phyloP scores from a whole-genome alignment of 2,113 vertebrate species.

The Indri indri region DNA sequence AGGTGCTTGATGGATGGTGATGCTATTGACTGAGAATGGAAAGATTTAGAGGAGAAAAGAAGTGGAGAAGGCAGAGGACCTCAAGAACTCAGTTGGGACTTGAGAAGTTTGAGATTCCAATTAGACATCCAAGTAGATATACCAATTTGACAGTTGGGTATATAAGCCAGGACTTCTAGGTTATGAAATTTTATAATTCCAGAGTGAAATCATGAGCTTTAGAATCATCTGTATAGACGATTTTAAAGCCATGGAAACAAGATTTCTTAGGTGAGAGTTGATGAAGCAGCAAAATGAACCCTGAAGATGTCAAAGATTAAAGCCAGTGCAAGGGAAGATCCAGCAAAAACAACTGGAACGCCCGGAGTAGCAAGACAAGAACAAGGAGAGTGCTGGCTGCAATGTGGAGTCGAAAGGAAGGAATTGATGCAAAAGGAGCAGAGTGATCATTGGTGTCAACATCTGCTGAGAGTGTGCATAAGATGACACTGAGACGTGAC shows the following conservation, averaged over 20 bases:
- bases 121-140: background rate
- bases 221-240: background rate
- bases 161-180: background rate
- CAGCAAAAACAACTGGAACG: background rate
- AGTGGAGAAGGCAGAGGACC: background rate
- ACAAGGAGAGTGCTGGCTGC: background rate
- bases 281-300: background rate
- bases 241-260: background rate
- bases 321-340: background rate
- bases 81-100: background rate
- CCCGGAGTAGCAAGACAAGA: background rate
- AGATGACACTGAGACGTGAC: background rate
- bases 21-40: background rate
- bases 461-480: background rate
- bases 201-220: background rate
- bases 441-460: background rate
- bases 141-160: background rate
- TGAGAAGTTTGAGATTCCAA: background rate
- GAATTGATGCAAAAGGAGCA: background rate
- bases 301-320: background rate
- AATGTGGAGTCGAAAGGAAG: background rate
- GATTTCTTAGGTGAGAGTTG: background rate
- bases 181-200: background rate
- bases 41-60: background rate
- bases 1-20: background rate